These are phyloP conservation scores for Halcyon smyrnensis DNA, from an alignment of 2,797 vertebrate genomes.

Conservation along the genomic window DNA sequence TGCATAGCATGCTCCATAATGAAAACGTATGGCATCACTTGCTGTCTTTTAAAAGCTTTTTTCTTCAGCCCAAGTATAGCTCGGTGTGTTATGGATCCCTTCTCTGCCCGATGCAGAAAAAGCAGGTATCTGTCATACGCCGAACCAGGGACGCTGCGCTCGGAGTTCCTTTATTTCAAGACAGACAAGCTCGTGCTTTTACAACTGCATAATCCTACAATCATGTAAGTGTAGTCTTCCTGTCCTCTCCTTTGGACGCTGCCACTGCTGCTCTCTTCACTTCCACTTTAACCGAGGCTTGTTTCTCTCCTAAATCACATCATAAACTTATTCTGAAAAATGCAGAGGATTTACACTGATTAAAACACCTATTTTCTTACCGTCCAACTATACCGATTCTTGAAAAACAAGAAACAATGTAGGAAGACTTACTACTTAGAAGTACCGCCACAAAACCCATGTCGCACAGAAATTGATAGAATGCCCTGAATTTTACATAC, in stretches of 20 bases:
- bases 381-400: background rate
- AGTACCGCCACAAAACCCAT: background rate
- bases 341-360: background rate
- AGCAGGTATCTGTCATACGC: background rate
- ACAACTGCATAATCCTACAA: constrained; percentile 9
- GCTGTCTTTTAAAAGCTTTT: constrained; percentile 65
- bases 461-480: background rate
- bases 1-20: constrained; percentile 70
- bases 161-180: constrained; percentile 32
- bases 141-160: constrained; percentile 21
- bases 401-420: background rate
- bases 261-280: background rate
- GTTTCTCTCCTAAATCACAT: background rate
- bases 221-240: background rate
- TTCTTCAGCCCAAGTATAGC: constrained; percentile 62
- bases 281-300: background rate
- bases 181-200: constrained; percentile 10
- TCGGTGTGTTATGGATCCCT: constrained; percentile 50
- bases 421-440: background rate
- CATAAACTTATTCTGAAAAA: background rate
- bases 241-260: background rate
- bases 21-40: constrained; percentile 72
- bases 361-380: background rate
- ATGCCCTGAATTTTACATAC: background rate
- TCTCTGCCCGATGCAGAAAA: constrained; percentile 37